Base-by-base conservation (phyloP, 1,140 invertebrate species). In the Bombus superbus region DNA sequence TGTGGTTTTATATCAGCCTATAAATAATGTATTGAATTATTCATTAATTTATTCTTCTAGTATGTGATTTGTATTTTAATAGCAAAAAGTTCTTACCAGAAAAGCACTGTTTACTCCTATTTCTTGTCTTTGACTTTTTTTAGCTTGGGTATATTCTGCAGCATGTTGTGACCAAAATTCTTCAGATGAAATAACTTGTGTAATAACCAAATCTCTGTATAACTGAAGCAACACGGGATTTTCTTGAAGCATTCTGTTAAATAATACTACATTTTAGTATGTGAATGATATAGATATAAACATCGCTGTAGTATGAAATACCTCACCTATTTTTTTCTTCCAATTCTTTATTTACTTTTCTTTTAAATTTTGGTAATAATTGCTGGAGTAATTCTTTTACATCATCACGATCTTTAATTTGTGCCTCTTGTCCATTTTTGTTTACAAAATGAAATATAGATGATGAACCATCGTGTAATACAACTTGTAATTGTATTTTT, bases 361-460 rank as follows among this genome's bases (percentile, higher is more conserved):
- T 96, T 93, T 99, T 98, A 94, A 99, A 99, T 94, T 98, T 98
- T n/a, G 99, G 98, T 88, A 99, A 95, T 57, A 99, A 95, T 92
- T 98, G 97, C 91, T 98, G 98, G 75, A 99, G 95, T 76, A 98
- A 95, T 92, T 99, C 98, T 95, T 99, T 99, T 1, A 99, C 98
- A 89, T 97, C 96, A 94, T 99, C 98, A 77, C 99, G 95, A 93
- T 99, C 99, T 88, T 97, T 97, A 2, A 99, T 96, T 95, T 99
- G 98, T 3, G 97, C 96, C 59, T 97, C 97, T 38, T 97, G 95
- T 10, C 98, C 98, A 88, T 96, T 97, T 59, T 97, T 97, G 95
- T 99, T 99, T 66, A 98, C 97, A 96, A 99, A 99, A 94, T 99
- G 99, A 96, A 99, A 99, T 57, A 99, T 99, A 3, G 98, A 99